phyloP scores from a whole-genome alignment of 2,888 invertebrate species.

The Tiliacea aurago region DNA sequence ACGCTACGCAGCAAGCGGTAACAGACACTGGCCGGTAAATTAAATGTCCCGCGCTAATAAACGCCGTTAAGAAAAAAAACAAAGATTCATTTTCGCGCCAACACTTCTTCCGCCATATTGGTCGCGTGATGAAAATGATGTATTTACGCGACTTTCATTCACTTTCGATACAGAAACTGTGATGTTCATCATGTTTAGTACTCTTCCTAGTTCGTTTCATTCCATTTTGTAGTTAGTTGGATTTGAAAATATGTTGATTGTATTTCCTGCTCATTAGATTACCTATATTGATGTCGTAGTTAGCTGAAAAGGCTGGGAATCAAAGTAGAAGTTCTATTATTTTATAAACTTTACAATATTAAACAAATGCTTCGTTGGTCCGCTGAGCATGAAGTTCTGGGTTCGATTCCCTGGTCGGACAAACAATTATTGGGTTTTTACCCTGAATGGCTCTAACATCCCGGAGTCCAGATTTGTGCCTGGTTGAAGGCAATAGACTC shows the following conservation, averaged over 20 bases:
- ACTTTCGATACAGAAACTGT: slow-evolving; percentile 86
- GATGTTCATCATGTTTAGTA: slow-evolving; percentile 72
- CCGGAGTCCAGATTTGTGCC: not conserved
- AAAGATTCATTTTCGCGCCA: slow-evolving; percentile 88
- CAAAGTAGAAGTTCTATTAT: not conserved
- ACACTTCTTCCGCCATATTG: slow-evolving; percentile 85
- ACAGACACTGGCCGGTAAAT: slow-evolving; percentile 85
- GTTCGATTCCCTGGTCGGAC: no score
- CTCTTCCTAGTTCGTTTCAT: slow-evolving; percentile 74
- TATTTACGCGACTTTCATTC: slow-evolving; percentile 87
- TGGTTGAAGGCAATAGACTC: not conserved
- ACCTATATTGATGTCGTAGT: slow-evolving; percentile 12
- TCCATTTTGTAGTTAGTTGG: slow-evolving; percentile 45
- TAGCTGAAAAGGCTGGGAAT: slow-evolving; percentile 20
- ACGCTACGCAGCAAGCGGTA: slow-evolving; percentile 62
- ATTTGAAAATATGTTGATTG: slow-evolving; percentile 51
- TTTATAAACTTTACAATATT: not conserved
- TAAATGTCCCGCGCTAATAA: slow-evolving; percentile 81
- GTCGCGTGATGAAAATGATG: slow-evolving; percentile 90
- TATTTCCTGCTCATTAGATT: slow-evolving; percentile 50
- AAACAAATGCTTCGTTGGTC: not conserved
- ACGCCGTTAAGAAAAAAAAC: slow-evolving; percentile 82
- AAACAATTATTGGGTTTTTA: not conserved
- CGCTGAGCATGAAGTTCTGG: not conserved
- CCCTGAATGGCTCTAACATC: no score